Base-by-base conservation (phyloP, 1,140 invertebrate species). In the Caligus rogercresseyi region DNA sequence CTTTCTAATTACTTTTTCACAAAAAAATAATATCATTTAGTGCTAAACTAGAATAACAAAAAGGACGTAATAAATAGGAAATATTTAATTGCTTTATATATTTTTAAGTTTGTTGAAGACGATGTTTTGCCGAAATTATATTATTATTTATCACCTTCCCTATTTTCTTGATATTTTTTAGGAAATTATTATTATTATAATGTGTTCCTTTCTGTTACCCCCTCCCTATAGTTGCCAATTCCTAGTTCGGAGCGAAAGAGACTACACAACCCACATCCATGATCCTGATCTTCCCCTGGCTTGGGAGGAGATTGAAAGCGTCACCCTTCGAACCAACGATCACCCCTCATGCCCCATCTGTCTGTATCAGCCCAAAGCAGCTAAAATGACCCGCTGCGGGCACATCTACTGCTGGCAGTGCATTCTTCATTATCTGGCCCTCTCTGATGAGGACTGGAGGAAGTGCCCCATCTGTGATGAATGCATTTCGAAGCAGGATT, bases 151-250 rank as follows among this genome's bases (percentile, higher is more conserved):
- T n/a, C n/a, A n/a, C 14, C 14, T 54, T 54, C 15, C 19, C 14
- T 20, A 15, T 60, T 66, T 64, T 67, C 70, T 69, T 66, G 68
- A 66, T 57, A 67, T 81, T 82, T 67, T 69, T 11, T 54, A 54
- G 3, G 53, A n/a, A n/a, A n/a, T n/a, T n/a, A n/a, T n/a, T n/a
- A n/a, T n/a, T n/a, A n/a, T n/a, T n/a, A n/a, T n/a, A n/a, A n/a
- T n/a, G n/a, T n/a, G n/a, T n/a, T n/a, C n/a, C n/a, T n/a, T n/a
- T n/a, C n/a, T n/a, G n/a, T n/a, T n/a, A n/a, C n/a, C n/a, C n/a
- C n/a, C n/a, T n/a, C n/a, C n/a, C n/a, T n/a, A n/a, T 54, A 93
- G 88, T 77, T 95, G 89, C 74, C 91, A 96, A 73, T 97, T 96
- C 81, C 81, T 95, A 69, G 88, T 95, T 51, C 83, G 82, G 71